phyloP scores from a whole-genome alignment of 2,797 vertebrate species.

The Gadopsis marmoratus region DNA sequence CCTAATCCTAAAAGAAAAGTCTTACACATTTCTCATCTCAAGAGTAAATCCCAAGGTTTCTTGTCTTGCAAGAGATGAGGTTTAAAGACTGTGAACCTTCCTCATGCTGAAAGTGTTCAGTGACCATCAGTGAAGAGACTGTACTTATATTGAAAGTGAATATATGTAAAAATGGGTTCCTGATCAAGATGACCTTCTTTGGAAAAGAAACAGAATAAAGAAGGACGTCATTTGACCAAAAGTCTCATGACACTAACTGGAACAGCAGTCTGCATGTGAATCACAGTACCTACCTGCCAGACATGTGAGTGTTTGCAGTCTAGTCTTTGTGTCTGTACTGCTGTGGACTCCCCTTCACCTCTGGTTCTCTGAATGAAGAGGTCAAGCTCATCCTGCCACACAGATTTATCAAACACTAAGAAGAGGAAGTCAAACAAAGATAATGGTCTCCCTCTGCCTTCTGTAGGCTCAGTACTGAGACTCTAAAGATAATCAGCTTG shows the following conservation, averaged over 20 bases:
- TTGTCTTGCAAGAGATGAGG: neutral
- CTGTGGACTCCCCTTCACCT: slow-evolving; percentile 57
- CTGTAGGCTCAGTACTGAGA: slow-evolving; percentile 3
- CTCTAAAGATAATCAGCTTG: neutral
- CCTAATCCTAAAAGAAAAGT: neutral
- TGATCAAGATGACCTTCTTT: neutral
- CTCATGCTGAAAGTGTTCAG: neutral
- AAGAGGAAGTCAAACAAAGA: slow-evolving; percentile 61
- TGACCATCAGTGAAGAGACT: neutral
- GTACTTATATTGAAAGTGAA: neutral
- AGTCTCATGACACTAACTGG: neutral
- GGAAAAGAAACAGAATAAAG: neutral
- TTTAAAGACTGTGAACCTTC: neutral
- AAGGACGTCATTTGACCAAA: neutral
- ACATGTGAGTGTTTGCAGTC: slow-evolving; percentile 33
- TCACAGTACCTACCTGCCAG: neutral
- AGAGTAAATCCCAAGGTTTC: neutral
- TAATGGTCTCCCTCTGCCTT: slow-evolving; percentile 38
- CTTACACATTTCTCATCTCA: neutral
- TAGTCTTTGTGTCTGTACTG: slow-evolving; percentile 35
- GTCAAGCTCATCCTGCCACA: slow-evolving; percentile 55
- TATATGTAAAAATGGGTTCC: neutral
- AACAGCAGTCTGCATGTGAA: neutral
- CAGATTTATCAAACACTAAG: slow-evolving; percentile 54
- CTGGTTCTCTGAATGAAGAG: slow-evolving; percentile 45